These are phyloP conservation scores for Orbicella faveolata DNA, from an alignment of 64 coral and sea anemone genomes.

Conservation along the genomic window DNA sequence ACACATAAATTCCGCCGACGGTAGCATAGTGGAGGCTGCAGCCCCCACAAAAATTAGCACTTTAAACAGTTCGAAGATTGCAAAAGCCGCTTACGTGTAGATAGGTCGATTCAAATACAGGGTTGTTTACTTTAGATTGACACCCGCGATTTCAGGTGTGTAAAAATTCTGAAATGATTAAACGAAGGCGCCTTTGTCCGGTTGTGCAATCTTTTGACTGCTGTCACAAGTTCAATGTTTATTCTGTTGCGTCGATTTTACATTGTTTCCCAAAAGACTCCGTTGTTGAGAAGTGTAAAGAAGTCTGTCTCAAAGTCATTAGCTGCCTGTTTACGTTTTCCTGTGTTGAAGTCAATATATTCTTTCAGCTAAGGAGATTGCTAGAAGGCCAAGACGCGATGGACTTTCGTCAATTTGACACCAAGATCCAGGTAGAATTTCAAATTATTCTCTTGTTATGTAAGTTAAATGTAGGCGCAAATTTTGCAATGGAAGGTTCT, in stretches of 20 bases:
- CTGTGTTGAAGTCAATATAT: slow-evolving; percentile 13
- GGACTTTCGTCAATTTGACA: too few relatives aligned
- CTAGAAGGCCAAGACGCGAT: too few relatives aligned
- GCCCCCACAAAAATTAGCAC: background rate
- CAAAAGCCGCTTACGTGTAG: background rate
- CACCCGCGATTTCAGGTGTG: background rate
- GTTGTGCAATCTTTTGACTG: background rate
- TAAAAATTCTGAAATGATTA: background rate
- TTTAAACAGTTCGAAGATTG: slow-evolving; percentile 34
- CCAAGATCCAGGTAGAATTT: too few relatives aligned
- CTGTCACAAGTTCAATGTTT: slow-evolving; percentile 3
- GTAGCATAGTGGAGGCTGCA: too few relatives aligned
- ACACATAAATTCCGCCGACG: too few relatives aligned
- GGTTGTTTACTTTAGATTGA: background rate
- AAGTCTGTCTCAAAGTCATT: slow-evolving; percentile 44
- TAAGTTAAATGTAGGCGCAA: too few relatives aligned
- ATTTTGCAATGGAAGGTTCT: too few relatives aligned
- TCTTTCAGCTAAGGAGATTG: too few relatives aligned
- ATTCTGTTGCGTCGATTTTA: slow-evolving; percentile 14
- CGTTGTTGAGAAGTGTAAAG: slow-evolving; percentile 10
- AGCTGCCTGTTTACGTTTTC: background rate
- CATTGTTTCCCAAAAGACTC: slow-evolving; percentile 40
- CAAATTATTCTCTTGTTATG: too few relatives aligned
- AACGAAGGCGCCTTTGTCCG: background rate
- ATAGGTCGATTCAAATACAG: background rate